phyloP scores from a whole-genome alignment of 2,113 vertebrate species.

The Corynorhinus townsendii region DNA sequence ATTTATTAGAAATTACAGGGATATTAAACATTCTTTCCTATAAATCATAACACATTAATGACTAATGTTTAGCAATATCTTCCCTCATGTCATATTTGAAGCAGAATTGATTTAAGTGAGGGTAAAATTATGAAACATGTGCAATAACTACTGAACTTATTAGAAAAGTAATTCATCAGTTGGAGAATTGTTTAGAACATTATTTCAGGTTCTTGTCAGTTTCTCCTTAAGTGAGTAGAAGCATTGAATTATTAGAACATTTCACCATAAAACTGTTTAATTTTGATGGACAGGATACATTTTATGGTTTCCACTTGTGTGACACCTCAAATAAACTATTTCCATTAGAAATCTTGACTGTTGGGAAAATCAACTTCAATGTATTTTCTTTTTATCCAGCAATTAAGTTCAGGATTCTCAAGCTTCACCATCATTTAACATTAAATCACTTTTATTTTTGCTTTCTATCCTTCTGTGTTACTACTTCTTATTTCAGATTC shows the following conservation, averaged over 20 bases:
- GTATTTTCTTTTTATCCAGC: background rate
- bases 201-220: conserved; percentile 36
- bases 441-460: background rate
- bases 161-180: conserved; percentile 61
- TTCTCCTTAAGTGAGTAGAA: background rate
- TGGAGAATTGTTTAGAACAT: conserved; percentile 50
- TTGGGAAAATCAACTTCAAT: background rate
- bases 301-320: conserved; percentile 51
- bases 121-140: conserved; percentile 46
- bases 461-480: background rate
- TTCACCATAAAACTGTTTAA: conserved; percentile 46
- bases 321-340: conserved; percentile 29
- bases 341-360: background rate
- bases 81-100: conserved; percentile 49
- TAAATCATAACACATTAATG: conserved; percentile 54
- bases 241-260: background rate
- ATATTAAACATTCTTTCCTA: conserved; percentile 42
- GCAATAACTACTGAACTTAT: conserved; percentile 62
- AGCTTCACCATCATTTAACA: background rate
- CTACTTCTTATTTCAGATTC: background rate
- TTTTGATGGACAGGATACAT: conserved; percentile 51
- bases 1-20: conserved; percentile 47
- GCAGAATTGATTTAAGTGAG: conserved; percentile 53
- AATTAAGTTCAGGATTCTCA: background rate
- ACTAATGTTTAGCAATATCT: conserved; percentile 39